phyloP scores from a whole-genome alignment of 2,888 invertebrate genomes.

The Tipula helvola region DNA sequence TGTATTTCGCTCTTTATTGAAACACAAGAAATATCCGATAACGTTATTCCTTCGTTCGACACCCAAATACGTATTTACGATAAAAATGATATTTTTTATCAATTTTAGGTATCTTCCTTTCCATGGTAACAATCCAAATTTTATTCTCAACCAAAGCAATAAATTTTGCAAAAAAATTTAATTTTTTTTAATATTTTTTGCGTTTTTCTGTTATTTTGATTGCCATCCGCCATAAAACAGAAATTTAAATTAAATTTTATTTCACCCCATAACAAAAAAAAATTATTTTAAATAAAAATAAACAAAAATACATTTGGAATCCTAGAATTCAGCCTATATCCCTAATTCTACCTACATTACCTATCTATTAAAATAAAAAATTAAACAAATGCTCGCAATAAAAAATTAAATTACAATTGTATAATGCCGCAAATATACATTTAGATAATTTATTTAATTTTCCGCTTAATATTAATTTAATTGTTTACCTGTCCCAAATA shows the following conservation, averaged over 20 bases:
- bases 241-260: neutral
- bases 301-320: neutral
- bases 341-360: neutral
- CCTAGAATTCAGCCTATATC: neutral
- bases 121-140: neutral
- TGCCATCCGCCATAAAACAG: neutral
- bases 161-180: neutral
- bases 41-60: neutral
- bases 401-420: neutral
- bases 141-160: neutral
- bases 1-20: neutral
- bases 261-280: neutral
- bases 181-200: neutral
- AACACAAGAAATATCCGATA: neutral
- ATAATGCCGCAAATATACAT: neutral
- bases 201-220: neutral
- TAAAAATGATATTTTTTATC: neutral
- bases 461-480: neutral
- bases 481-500: neutral
- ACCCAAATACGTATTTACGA: neutral
- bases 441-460: neutral
- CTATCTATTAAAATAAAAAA: neutral
- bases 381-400: neutral
- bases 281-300: neutral
- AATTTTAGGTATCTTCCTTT: neutral